Conservation (phyloP, 2,888 invertebrate genomes). For the Eupeodes latifasciatus region DNA sequence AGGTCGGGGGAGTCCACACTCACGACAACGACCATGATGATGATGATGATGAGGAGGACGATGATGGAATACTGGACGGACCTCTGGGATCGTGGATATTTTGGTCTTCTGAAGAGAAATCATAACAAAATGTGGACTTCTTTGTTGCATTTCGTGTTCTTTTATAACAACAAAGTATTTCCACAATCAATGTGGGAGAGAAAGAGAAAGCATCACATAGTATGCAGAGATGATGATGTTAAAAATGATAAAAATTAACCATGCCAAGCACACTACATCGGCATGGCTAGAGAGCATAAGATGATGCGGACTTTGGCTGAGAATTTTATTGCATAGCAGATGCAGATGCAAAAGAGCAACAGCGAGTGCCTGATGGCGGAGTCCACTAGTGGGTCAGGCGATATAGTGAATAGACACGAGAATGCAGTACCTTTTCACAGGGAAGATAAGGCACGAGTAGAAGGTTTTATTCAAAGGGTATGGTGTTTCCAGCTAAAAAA, state of each 20-base stretch:
- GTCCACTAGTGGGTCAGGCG: constrained; percentile 72
- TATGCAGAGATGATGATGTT: constrained; percentile 61
- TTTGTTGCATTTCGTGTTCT: constrained; percentile 29
- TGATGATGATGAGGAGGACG: constrained; percentile 66
- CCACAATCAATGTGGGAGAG: not conserved
- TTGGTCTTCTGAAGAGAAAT: constrained; percentile 67
- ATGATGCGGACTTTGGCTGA: constrained; percentile 32
- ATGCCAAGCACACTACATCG: constrained; percentile 54
- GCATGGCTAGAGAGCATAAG: constrained; percentile 48
- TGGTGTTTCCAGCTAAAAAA: constrained; percentile 41
- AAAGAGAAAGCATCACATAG: constrained; percentile 24
- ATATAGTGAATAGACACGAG: constrained; percentile 59
- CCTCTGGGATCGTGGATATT: constrained; percentile 53
- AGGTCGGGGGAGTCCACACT: constrained; percentile 62
- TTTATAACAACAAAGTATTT: constrained; percentile 26
- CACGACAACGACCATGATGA: constrained; percentile 58
- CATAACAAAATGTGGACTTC: constrained; percentile 67
- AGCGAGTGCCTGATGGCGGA: constrained; percentile 35
- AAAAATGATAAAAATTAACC: constrained; percentile 74
- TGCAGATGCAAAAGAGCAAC: constrained; percentile 64
- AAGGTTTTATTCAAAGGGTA: constrained; percentile 27
- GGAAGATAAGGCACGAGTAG: constrained; percentile 58
- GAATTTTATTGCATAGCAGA: constrained; percentile 43
- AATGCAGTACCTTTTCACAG: constrained; percentile 51
- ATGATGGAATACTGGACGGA: constrained; percentile 74